Base-by-base conservation (phyloP, 2,797 vertebrate species). In the Poliocrania exsul region DNA sequence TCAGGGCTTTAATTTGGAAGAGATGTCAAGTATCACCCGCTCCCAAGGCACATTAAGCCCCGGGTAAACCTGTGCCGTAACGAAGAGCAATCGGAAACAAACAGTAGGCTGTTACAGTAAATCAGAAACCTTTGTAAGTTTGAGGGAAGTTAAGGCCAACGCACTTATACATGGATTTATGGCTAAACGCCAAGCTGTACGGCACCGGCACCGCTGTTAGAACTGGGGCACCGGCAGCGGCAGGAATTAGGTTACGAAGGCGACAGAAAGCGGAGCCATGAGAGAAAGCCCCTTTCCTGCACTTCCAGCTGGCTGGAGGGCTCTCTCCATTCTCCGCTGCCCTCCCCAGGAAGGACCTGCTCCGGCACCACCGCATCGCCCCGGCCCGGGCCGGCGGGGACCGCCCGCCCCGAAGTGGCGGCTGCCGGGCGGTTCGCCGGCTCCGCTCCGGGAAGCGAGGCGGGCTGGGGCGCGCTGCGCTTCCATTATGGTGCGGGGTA, bases 351-450 rank as follows among this genome's bases (percentile, higher is more conserved):
- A 3, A 33, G 19, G 44, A 40, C 5, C 51, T 18, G 29, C 24
- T 7, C 19, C 4, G 24, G 19, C 21, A 20, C 13, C 73, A 4
- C 0, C 3, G 62, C 47, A 18, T 2, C 29, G 9, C 23, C 0
- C 8, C 5, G 33, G 3, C 21, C 33, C 18, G 8, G 18, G 31
- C 16, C 21, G 24, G 25, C 13, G 6, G 28, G 13, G 31, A 10
- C 58, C 12, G 10, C 56, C 72, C 19, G 21, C 46, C 61, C 60
- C 82, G 82, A 69, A 73, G 89, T n/a, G 81, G 78, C 82, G 53
- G 42, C 25, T 11, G 25, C 53, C 44, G 26, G 16, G 33, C 44
- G 5, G 13, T 18, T 6, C 6, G 61, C n/a, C 17, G 64, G 58
- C 54, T 69, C 20, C 65, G 50, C 60, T 35, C 19, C 12, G 14